Evolutionary conservation across 2,888 invertebrate genomes (phyloP), one percentile per base, ranked within the genome.

Genomic region (Apamea sordens): DNA sequence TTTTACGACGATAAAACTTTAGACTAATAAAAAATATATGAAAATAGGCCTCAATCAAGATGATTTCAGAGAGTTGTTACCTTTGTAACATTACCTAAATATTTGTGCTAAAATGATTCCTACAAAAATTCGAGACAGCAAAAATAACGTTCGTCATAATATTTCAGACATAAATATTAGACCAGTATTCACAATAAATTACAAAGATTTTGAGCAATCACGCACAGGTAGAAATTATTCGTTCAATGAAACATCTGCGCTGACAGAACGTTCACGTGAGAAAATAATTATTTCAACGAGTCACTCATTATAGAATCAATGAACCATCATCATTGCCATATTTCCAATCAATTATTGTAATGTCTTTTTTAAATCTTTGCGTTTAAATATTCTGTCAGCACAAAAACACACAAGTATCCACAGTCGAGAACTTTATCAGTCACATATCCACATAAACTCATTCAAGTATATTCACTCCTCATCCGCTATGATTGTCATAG

Each of bases 151-250:
- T 71, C 63, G 80, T 77, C 78, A 85, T 74, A 85, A 85, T 81
- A 85, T 81, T 83, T 86, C 72, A 87, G 79, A 83, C 85, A 86
- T 85, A 88, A 88, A 89, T 86, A 91, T 93, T 93, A 93, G 92
- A 93, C 92, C 93, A 92, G 89, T 92, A 91, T 91, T 92, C 91
- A 91, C 90, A 92, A 89, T 92, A 89, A 90, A 91, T 92, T 92
- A 92, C 90, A 91, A 91, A 91, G 91, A 91, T 92, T 89, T 94
- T 94, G 94, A 94, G 94, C 94, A 94, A 93, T 90, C 91, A 92
- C 90, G 85, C 89, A 82, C 88, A 82, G 89, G 88, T 83, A 87
- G 76, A 86, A 72, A 76, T 82, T 65, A 79, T 84, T 86, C 80
- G 79, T 80, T 85, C 70, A 73, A 70, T 81, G 72, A 71, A 70